These are phyloP conservation scores for Lottia gigantea DNA, from an alignment of 2,888 invertebrate genomes.

Conservation along the genomic window DNA sequence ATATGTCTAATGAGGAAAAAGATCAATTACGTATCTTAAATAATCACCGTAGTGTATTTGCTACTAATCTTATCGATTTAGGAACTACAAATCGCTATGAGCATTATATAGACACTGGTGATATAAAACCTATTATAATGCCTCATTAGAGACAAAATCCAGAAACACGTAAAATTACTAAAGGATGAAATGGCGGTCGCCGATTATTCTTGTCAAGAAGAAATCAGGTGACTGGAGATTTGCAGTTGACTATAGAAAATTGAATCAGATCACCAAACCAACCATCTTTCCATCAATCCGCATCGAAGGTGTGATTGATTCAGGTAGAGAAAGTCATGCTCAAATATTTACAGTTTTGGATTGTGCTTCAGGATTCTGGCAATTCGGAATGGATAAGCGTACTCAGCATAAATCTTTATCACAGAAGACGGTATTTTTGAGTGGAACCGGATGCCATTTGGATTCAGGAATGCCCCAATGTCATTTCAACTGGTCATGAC, in stretches of 20 bases:
- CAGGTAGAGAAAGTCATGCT: constrained; percentile 26
- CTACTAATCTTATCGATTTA: constrained; percentile 22
- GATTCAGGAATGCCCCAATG: constrained; percentile 34
- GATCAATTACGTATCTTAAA: not conserved
- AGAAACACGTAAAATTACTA: constrained; percentile 23
- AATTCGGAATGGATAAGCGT: constrained; percentile 25
- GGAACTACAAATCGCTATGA: constrained; percentile 30
- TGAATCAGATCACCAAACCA: constrained; percentile 32
- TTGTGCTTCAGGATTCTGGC: constrained; percentile 28
- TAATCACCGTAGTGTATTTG: constrained; percentile 17
- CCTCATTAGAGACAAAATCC: constrained; percentile 22
- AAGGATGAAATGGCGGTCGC: constrained; percentile 28
- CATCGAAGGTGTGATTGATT: constrained; percentile 30
- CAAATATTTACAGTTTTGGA: constrained; percentile 27
- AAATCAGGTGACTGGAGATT: constrained; percentile 32
- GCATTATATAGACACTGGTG: constrained; percentile 33
- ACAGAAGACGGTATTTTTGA: constrained; percentile 30
- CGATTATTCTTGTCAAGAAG: constrained; percentile 31
- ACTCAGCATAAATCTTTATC: constrained; percentile 31
- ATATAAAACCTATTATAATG: constrained; percentile 24
- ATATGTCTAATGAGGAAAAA: constrained; percentile 14
- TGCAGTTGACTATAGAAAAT: constrained; percentile 30
- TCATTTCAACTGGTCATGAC: constrained; percentile 33
- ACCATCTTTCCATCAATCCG: constrained; percentile 28
- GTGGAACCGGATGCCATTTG: constrained; percentile 37